phyloP scores from a whole-genome alignment of 2,888 invertebrate species.

The Mechanitis mazaeus region DNA sequence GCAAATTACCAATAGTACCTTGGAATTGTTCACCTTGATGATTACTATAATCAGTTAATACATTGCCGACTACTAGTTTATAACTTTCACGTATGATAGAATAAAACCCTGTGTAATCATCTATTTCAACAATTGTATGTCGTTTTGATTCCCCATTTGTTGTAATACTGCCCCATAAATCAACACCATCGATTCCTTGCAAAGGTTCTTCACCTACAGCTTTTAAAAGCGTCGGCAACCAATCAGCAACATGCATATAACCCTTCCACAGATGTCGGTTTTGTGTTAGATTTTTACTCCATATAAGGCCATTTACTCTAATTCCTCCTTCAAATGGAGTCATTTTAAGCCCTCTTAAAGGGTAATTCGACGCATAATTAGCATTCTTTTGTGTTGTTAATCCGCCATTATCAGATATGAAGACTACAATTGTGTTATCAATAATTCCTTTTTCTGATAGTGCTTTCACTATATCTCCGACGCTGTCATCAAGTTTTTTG shows the following conservation, averaged over 20 bases:
- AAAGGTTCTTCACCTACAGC: conserved; percentile 50
- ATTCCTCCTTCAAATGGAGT: conserved; percentile 91
- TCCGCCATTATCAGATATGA: conserved; percentile 93
- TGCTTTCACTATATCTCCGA: conserved; percentile 85
- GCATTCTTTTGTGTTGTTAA: conserved; percentile 82
- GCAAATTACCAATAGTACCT: conserved; percentile 45
- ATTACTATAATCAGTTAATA: conserved; percentile 35
- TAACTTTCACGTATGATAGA: conserved; percentile 49
- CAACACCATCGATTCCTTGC: conserved; percentile 50
- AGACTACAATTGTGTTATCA: conserved; percentile 88
- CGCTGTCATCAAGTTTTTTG: conserved; percentile 88
- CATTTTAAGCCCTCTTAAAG: conserved; percentile 85
- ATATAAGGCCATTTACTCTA: conserved; percentile 83
- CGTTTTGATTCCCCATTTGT: conserved; percentile 45
- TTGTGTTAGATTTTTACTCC: conserved; percentile 64
- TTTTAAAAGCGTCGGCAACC: conserved; percentile 83
- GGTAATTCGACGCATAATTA: conserved; percentile 88
- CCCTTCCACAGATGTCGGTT: conserved; percentile 65
- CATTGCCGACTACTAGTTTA: conserved; percentile 52
- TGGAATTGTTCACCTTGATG: conserved; percentile 49
- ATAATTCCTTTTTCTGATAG: conserved; percentile 81
- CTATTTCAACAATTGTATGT: conserved; percentile 52
- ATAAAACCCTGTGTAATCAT: conserved; percentile 50
- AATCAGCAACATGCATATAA: conserved; percentile 86
- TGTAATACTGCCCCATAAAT: conserved; percentile 57